A percentile compares a stretch with the other conserved stretches of the same genome.
Evolutionary conservation across 2,888 invertebrate genomes (phyloP).

Genomic region (Perizoma affinitatum): DNA sequence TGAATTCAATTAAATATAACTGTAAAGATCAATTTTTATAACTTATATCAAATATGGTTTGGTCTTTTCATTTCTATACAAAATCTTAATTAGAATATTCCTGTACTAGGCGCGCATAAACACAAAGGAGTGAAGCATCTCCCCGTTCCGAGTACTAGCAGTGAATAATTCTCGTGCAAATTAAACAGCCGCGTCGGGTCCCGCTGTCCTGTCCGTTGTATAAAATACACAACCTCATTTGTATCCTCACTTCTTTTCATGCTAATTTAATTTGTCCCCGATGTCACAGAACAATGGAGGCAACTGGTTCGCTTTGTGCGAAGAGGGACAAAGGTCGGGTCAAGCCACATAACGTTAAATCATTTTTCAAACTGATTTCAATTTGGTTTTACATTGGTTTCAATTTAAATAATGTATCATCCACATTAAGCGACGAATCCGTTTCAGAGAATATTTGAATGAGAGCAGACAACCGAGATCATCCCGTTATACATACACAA

Average conservation of each 20-base stretch:
- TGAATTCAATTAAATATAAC: no score
- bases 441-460: no score
- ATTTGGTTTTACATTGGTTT: no score
- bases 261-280: constrained; percentile 60
- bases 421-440: no score
- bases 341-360: not conserved
- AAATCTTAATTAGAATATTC: constrained; percentile 15
- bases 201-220: constrained; percentile 39
- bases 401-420: no score
- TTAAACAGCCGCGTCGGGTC: constrained; percentile 44
- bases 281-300: constrained; percentile 27
- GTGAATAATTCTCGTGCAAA: constrained; percentile 47
- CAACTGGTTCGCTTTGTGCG: constrained; percentile 19
- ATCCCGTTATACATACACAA: no score
- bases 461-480: no score
- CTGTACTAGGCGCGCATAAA: constrained; percentile 38
- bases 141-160: constrained; percentile 33
- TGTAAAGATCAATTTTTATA: no score
- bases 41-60: no score
- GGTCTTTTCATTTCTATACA: no score
- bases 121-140: constrained; percentile 41
- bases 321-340: constrained; percentile 4
- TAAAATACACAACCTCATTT: constrained; percentile 55
- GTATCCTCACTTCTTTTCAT: constrained; percentile 54
- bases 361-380: no score